Conservation (phyloP, 2,888 invertebrate genomes). For the Tipula unca region DNA sequence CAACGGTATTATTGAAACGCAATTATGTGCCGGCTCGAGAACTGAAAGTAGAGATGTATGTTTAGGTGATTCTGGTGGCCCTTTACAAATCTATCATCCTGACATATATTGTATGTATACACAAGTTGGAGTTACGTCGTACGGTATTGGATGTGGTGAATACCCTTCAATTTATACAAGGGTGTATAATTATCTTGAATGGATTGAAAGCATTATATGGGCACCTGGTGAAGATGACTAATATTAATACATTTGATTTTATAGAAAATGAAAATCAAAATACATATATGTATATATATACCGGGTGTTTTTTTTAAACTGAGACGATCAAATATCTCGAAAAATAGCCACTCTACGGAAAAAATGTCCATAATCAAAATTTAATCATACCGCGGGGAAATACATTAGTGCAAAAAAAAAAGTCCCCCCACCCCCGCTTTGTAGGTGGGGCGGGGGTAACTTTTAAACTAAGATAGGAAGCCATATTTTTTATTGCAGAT, state of each 20-base stretch:
- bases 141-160: constrained; percentile 42
- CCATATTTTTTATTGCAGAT: too few relatives aligned
- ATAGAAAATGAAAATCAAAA: too few relatives aligned
- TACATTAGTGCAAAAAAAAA: too few relatives aligned
- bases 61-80: constrained; percentile 59
- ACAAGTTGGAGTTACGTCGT: constrained; percentile 46
- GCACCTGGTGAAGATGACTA: constrained; percentile 3
- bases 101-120: constrained; percentile 41
- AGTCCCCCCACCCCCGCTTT: too few relatives aligned
- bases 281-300: too few relatives aligned
- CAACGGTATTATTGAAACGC: constrained; percentile 43
- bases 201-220: constrained; percentile 51
- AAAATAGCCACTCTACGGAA: too few relatives aligned
- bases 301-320: too few relatives aligned
- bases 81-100: constrained; percentile 42
- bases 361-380: too few relatives aligned
- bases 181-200: constrained; percentile 43
- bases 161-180: constrained; percentile 49
- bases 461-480: too few relatives aligned
- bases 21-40: constrained; percentile 49
- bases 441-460: too few relatives aligned
- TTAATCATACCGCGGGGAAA: too few relatives aligned
- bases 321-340: too few relatives aligned
- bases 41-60: constrained; percentile 45
- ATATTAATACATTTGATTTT: neutral